phyloP scores from a whole-genome alignment of 2,888 invertebrate genomes.

The Rhagonycha fulva region DNA sequence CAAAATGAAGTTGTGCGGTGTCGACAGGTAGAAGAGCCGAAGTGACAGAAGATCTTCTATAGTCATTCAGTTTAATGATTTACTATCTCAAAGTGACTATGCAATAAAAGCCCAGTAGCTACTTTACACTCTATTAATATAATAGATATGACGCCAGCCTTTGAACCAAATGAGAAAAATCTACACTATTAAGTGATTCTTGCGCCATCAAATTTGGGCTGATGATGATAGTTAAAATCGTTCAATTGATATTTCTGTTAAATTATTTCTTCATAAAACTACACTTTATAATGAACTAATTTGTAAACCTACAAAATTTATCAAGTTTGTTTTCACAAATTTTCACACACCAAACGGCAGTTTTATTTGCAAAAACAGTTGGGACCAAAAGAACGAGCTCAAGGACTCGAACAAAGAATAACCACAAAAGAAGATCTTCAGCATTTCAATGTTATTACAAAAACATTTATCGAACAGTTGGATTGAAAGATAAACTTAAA shows the following conservation, averaged over 20 bases:
- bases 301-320: not conserved
- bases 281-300: not conserved
- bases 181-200: conserved; percentile 19
- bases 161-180: conserved; percentile 18
- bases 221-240: conserved; percentile 14
- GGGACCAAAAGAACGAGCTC: too few species aligned
- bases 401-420: not conserved
- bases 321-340: not conserved
- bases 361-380: too few species aligned
- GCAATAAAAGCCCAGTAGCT: conserved; percentile 54
- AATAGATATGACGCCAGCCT: conserved; percentile 52
- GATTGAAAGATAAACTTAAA: not conserved
- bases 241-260: conserved; percentile 10
- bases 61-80: conserved; percentile 55
- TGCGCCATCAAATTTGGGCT: conserved; percentile 20
- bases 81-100: conserved; percentile 48
- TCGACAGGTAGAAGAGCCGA: conserved; percentile 27
- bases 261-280: not conserved
- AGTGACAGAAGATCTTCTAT: conserved; percentile 22
- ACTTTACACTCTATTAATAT: conserved; percentile 54
- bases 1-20: conserved; percentile 18
- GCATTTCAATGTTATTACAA: not conserved
- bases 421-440: not conserved
- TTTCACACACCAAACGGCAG: too few species aligned
- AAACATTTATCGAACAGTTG: not conserved